phyloP scores from a whole-genome alignment of 2,888 invertebrate species.

The Tridacna crocea region DNA sequence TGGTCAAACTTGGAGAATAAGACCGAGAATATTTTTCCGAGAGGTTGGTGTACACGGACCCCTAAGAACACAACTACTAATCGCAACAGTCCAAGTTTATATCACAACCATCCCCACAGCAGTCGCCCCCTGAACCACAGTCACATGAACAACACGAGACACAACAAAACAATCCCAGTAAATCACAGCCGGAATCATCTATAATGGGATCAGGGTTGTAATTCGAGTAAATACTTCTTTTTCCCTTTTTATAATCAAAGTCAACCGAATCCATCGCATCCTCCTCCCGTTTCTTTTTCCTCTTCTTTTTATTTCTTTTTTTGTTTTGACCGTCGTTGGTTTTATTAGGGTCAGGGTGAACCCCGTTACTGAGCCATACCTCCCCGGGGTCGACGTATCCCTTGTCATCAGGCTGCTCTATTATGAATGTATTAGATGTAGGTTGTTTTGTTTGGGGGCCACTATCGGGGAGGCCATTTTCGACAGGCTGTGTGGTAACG shows the following conservation, averaged over 20 bases:
- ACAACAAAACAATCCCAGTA: background rate
- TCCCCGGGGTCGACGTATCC: background rate
- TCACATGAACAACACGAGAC: background rate
- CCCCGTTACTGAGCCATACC: background rate
- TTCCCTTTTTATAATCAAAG: background rate
- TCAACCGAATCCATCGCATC: background rate
- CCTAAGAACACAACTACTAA: background rate
- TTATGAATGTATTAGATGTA: background rate
- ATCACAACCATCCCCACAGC: background rate
- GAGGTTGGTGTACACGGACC: no score
- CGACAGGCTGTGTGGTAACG: background rate
- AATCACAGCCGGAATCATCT: constrained; percentile 3
- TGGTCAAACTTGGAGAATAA: no score
- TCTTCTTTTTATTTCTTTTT: background rate
- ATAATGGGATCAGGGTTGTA: background rate
- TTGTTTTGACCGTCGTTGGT: background rate
- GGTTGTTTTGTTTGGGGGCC: background rate
- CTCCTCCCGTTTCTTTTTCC: background rate
- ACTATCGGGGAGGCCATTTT: background rate
- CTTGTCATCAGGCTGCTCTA: background rate
- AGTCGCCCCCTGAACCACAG: background rate
- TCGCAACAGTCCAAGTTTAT: background rate
- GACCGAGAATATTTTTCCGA: no score
- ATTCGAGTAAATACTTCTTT: background rate
- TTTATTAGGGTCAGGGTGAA: background rate